Evolutionary conservation across 1,140 invertebrate species (phyloP), one percentile per base, ranked within the genome.

Genomic region (Pseudomyrmex gracilis): DNA sequence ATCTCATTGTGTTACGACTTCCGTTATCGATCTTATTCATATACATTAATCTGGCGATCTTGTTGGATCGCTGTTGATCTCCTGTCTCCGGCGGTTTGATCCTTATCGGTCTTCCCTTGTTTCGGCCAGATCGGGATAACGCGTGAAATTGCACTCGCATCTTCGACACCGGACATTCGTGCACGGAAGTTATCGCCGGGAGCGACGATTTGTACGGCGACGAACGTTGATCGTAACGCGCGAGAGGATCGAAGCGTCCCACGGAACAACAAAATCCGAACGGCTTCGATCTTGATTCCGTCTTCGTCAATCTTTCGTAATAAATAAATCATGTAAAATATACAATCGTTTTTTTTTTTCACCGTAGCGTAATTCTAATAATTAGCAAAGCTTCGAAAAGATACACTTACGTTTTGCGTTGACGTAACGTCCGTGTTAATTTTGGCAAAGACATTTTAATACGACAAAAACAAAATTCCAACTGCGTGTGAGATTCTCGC

Each of bases 191-290:
- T 71, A 87, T 43, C 7, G 83, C 63, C 0, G 10, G 68, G 15
- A 84, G 24, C 9, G 85, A 89, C 15, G 82, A 66, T 24, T 84
- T 82, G 9, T 84, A 70, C 2, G 76, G 53, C 9, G 77, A 66
- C 2, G 49, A 85, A 34, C 34, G 60, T 55, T 83, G 80, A 57
- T 90, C 57, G 61, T 90, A 90, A 63, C 68, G 66, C 1, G 43
- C 63, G 34, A 84, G 20, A 24, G 87, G 70, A 53, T 91, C 83
- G 20, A 73, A 60, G 12, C 73, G 58, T 47, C 86, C 60, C 9
- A 49, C 9, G 9, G 86, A 84, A 82, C 90, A 90, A 45, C 88
- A 91, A 70, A 91, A 88, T 1, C 47, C 68, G 12, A 80, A 85
- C 0, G 87, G 83, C 12, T 87, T 90, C 5, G 74, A 1, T 12